Conservation (phyloP, 2,888 invertebrate species). For the Aspidiotus destructor region DNA sequence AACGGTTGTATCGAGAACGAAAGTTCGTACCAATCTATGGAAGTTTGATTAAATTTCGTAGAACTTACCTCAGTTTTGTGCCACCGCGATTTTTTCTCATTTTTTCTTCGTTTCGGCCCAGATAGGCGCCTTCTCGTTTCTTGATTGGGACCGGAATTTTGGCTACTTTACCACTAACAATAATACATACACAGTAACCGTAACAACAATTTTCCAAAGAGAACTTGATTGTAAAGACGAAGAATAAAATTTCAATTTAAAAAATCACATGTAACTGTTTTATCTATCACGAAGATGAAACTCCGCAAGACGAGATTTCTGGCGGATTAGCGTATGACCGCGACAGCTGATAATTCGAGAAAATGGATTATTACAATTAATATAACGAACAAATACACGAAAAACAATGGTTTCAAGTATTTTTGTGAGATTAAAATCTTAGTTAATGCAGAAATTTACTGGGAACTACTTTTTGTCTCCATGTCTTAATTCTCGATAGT, state of each 20-base stretch:
- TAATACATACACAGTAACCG: slow-evolving; percentile 21
- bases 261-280: slow-evolving; percentile 27
- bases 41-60: no score
- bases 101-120: slow-evolving; percentile 50
- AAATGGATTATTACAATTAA: slow-evolving; percentile 8
- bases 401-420: not conserved
- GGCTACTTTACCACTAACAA: slow-evolving; percentile 43
- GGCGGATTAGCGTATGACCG: slow-evolving; percentile 24
- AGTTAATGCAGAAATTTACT: no score
- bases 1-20: not conserved
- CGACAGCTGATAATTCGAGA: slow-evolving; percentile 27
- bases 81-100: slow-evolving; percentile 72
- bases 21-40: no score
- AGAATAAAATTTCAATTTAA: not conserved
- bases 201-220: slow-evolving; percentile 6
- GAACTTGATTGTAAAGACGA: slow-evolving; percentile 9
- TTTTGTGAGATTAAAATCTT: no score
- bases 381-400: not conserved
- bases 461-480: no score
- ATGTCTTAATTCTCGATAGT: no score
- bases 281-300: slow-evolving; percentile 19
- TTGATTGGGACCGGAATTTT: slow-evolving; percentile 80
- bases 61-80: slow-evolving; percentile 24
- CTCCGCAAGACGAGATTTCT: slow-evolving; percentile 9
- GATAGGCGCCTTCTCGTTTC: slow-evolving; percentile 68